Base-by-base conservation (phyloP, 2,888 invertebrate species). In the Digitonthophagus gazella region DNA sequence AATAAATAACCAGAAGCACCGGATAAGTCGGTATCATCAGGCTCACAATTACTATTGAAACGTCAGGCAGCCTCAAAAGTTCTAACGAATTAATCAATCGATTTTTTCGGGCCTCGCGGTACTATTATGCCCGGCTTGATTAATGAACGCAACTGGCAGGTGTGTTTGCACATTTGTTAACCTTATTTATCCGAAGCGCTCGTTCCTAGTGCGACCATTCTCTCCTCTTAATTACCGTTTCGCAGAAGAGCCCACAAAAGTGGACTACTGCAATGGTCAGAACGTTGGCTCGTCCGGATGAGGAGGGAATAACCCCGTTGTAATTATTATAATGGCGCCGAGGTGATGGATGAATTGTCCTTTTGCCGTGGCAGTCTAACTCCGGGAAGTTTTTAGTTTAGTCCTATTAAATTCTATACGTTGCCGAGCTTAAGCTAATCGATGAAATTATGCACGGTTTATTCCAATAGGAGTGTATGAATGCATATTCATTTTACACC, bases 151-250 rank as follows among this genome's bases (percentile, higher is more conserved):
- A 15, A 58, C 0, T 58, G 58, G 18, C 58, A 58, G 58, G 58
- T 58, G 58, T 58, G 58, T 58, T 58, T 58, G 58, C 58, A 15
- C 58, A 58, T 58, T 58, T 58, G 16, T 58, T 58, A 58, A 58
- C 18, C 58, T 58, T 58, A 58, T 58, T 58, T 58, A 58, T 58
- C 15, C 58, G 58, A n/a, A 16, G 58, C 15, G 15, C 58, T 16
- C 16, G 8, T 5, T 44, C 28, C 11, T 11, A n/a, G 11, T 44
- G 28, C 28, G 28, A 44, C 28, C 6, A 44, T 44, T 44, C 28
- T 44, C 28, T 18, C 15, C 58, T 58, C 58, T 58, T 14, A 58
- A 58, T 58, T 58, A 58, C 18, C 15, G 18, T 58, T 44, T 44
- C 28, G 8, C 28, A 44, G 28, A 44, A 44, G 28, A 44, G 28